Percentiles rank a stretch among this genome's conserved stretches.
Evolutionary conservation across 1,140 invertebrate genomes (phyloP).

Genomic region (Bombus consobrinus): DNA sequence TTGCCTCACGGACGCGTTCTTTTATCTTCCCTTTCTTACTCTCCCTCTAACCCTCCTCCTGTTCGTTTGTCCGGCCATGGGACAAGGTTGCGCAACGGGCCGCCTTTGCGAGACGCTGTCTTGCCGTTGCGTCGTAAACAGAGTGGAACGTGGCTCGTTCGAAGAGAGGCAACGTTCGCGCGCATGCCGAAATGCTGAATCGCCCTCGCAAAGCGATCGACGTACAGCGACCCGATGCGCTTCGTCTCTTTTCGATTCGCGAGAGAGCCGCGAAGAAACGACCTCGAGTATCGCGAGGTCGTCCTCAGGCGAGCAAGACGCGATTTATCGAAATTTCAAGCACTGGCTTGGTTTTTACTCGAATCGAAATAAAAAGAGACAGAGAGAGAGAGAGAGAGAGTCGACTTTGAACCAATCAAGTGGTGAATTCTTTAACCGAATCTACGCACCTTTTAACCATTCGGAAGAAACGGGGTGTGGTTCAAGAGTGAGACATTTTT

Average conservation of each 20-base stretch:
- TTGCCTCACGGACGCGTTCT: conserved; percentile 39
- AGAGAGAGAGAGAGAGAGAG: too few relatives aligned
- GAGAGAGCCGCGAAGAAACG: background rate
- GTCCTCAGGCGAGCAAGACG: background rate
- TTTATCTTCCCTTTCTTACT: conserved; percentile 44
- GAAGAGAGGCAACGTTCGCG: background rate
- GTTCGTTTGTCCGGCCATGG: background rate
- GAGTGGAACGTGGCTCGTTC: conserved; percentile 65
- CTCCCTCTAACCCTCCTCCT: background rate
- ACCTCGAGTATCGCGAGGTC: background rate
- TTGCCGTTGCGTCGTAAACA: conserved; percentile 57
- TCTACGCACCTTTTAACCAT: too few relatives aligned
- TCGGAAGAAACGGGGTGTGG: too few relatives aligned
- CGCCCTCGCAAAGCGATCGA: too few relatives aligned
- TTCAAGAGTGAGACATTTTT: background rate
- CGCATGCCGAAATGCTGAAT: background rate
- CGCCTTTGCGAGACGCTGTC: conserved; percentile 5
- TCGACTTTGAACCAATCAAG: too few relatives aligned
- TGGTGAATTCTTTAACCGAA: too few relatives aligned
- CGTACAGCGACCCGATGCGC: too few relatives aligned
- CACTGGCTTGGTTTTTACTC: too few relatives aligned
- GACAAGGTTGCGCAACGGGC: conserved; percentile 57
- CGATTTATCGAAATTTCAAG: too few relatives aligned
- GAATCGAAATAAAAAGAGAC: too few relatives aligned
- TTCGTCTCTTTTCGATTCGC: conserved; percentile 40